Base-by-base conservation (phyloP, 2,797 vertebrate species). In the Huso huso region DNA sequence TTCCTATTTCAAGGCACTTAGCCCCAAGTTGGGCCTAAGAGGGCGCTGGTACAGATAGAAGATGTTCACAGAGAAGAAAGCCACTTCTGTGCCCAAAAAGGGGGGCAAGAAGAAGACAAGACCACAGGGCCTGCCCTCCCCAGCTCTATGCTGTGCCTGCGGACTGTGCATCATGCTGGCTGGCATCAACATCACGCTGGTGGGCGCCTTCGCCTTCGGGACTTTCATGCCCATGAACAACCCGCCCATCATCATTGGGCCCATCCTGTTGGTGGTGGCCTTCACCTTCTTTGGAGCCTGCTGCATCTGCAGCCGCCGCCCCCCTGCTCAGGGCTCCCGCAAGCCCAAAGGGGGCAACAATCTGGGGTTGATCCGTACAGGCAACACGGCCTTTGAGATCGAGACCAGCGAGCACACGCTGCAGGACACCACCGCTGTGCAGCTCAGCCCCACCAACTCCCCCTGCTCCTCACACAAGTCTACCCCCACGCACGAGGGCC, bases 161-260 rank as follows among this genome's bases (percentile, higher is more conserved):
- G 95, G 96, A 49, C 89, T 98, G 8, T 97, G 96, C 86, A 91
- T 95, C 85, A 94, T 98, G 94, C 83, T 98, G 62, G 96, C 95
- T 0, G 96, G 96, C 70, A 93, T 98, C 80, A 98, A 98, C 87
- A 96, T 98, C 85, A 99, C 96, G 6, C 79, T 99, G 67, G 94
- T 97, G 77, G 97, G 95, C 6, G 93, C 92, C 0, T 95, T 98
- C 61, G 90, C 93, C 8, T 93, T 94, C 5, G 89, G 90, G 69
- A 93, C 93, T 57, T 90, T 93, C 64, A 66, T 92, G 10, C 92
- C 94, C 0, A 48, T 89, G 8, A 83, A 83, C 77, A 97, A 97
- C 79, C 90, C 89, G 5, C 90, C 94, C 58, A 93, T 97, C 73
- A 74, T 97, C 76, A 91, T 95, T 0, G 96, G 95, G 0, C 95